Evolutionary conservation across 2,888 invertebrate genomes (phyloP).

Genomic region (Caenorhabditis uteleia): DNA sequence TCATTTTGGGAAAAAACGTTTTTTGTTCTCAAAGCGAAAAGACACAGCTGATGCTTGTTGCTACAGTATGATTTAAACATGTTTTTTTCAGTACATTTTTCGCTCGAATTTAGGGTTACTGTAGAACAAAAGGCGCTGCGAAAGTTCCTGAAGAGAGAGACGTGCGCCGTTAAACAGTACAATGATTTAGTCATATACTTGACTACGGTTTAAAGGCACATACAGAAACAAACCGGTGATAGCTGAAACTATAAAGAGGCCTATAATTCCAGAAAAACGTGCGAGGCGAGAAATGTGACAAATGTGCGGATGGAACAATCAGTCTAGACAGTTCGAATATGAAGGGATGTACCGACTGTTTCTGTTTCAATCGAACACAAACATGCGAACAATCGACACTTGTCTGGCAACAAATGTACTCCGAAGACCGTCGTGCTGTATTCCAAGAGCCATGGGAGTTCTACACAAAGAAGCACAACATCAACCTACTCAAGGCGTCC

Average conservation of each 20-base stretch:
- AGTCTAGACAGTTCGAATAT: slow-evolving; percentile 82
- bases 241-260: no score
- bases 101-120: not conserved
- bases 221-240: no score
- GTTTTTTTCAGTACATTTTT: no score
- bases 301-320: slow-evolving; percentile 85
- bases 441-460: slow-evolving; percentile 64
- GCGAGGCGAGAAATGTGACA: slow-evolving; percentile 83
- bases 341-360: slow-evolving; percentile 90
- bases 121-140: not conserved
- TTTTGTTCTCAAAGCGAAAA: no score
- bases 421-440: slow-evolving; percentile 60
- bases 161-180: no score
- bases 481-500: slow-evolving; percentile 54
- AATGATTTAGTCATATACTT: not conserved
- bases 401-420: slow-evolving; percentile 76
- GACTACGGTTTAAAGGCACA: no score
- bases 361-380: slow-evolving; percentile 88
- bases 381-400: slow-evolving; percentile 43
- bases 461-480: slow-evolving; percentile 58
- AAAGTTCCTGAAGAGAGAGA: slow-evolving; percentile 3
- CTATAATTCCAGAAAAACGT: slow-evolving; percentile 79
- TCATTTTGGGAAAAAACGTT: no score
- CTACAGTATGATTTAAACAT: no score
- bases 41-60: not conserved